These are phyloP conservation scores for Hemicrepidius hirtus DNA, from an alignment of 2,888 invertebrate genomes.

Conservation along the genomic window DNA sequence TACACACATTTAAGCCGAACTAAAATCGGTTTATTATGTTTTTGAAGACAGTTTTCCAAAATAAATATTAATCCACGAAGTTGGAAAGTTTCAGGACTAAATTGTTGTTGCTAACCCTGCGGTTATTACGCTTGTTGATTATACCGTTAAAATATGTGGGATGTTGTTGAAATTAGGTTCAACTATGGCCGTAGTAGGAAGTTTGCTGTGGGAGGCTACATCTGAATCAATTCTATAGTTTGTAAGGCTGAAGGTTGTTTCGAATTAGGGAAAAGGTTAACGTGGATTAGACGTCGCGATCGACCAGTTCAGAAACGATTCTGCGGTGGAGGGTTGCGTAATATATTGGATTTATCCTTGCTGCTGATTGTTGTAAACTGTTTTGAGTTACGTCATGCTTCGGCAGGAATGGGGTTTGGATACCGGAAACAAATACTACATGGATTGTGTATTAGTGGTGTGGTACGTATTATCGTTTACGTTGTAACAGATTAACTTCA, in stretches of 20 bases:
- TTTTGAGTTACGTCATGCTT: slow-evolving; percentile 20
- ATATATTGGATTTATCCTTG: slow-evolving; percentile 30
- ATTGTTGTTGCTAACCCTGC: slow-evolving; percentile 14
- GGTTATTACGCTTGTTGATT: slow-evolving; percentile 28
- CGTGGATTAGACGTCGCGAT: slow-evolving; percentile 30
- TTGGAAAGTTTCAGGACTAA: neutral
- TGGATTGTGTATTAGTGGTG: neutral
- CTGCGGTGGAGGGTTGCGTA: slow-evolving; percentile 26
- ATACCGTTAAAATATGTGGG: slow-evolving; percentile 12
- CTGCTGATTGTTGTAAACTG: slow-evolving; percentile 17
- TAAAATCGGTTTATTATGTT: too few relatives aligned
- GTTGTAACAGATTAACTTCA: too few relatives aligned
- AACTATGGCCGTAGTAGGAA: slow-evolving; percentile 15
- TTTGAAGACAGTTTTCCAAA: neutral
- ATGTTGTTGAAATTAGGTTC: slow-evolving; percentile 14
- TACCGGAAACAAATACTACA: neutral
- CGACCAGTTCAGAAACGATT: slow-evolving; percentile 10
- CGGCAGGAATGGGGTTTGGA: slow-evolving; percentile 13
- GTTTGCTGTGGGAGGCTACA: slow-evolving; percentile 30
- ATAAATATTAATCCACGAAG: slow-evolving; percentile 12
- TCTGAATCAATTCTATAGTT: slow-evolving; percentile 36
- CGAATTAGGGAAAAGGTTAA: slow-evolving; percentile 38
- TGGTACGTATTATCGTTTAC: neutral
- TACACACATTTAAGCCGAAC: too few relatives aligned
- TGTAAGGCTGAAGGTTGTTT: slow-evolving; percentile 33